Evolutionary conservation across 2,888 invertebrate genomes (phyloP).

Genomic region (Torymus auratus): DNA sequence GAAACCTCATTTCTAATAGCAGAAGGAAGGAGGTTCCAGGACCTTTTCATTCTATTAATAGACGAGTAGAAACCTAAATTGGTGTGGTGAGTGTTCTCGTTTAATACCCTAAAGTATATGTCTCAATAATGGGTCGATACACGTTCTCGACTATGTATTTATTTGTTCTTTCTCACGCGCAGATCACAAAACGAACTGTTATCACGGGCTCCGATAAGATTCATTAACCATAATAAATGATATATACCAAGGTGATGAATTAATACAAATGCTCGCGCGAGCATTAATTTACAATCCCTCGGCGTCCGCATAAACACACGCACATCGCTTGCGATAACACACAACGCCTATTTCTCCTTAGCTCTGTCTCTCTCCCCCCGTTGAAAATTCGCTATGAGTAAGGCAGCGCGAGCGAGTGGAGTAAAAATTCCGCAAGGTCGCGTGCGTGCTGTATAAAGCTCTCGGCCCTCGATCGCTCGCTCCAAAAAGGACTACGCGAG

Average conservation of each 20-base stretch:
- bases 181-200: constrained; percentile 6
- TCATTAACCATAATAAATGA: constrained; percentile 38
- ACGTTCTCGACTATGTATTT: too few species aligned
- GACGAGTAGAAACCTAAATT: too few species aligned
- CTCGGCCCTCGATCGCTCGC: not conserved
- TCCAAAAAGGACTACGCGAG: not conserved
- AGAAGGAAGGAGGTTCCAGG: too few species aligned
- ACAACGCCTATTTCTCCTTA: not conserved
- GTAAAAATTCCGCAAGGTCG: constrained; percentile 34
- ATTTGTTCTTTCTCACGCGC: too few species aligned
- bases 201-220: constrained; percentile 18
- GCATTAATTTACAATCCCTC: constrained; percentile 37
- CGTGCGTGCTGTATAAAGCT: constrained; percentile 11
- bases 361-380: too few species aligned
- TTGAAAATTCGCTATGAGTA: too few species aligned
- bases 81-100: too few species aligned
- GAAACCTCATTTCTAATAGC: too few species aligned
- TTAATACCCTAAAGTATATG: too few species aligned
- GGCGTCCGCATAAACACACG: not conserved
- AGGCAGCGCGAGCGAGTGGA: not conserved
- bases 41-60: too few species aligned
- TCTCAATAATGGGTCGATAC: too few species aligned
- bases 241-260: constrained; percentile 6
- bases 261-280: constrained; percentile 25
- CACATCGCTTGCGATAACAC: constrained; percentile 7